These are phyloP conservation scores for Chelmon rostratus DNA, from an alignment of 2,797 vertebrate genomes.

Conservation along the genomic window DNA sequence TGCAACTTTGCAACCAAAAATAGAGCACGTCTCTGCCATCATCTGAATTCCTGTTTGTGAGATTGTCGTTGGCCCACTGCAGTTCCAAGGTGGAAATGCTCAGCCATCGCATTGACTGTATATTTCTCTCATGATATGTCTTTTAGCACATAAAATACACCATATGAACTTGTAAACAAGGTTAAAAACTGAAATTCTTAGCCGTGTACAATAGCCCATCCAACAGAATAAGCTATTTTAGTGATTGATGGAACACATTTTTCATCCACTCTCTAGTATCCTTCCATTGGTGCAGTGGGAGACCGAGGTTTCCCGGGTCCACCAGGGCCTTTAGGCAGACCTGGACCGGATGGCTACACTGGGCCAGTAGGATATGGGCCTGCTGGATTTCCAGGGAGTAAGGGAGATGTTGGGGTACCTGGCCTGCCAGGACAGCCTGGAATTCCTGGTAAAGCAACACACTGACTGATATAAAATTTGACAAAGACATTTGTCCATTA, in stretches of 20 bases:
- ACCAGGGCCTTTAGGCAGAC: constrained; percentile 68
- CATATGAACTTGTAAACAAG: too few species aligned
- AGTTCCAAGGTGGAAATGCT: too few species aligned
- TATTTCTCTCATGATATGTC: too few species aligned
- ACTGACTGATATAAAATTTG: background rate
- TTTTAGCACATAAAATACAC: too few species aligned
- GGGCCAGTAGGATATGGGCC: constrained; percentile 68
- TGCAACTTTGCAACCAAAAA: too few species aligned
- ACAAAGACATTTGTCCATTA: background rate
- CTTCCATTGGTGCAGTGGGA: constrained; percentile 29
- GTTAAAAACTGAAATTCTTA: background rate
- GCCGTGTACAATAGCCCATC: background rate
- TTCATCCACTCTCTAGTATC: constrained; percentile 50
- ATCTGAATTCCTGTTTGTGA: too few species aligned
- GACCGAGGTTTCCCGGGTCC: constrained; percentile 67
- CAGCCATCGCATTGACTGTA: too few species aligned
- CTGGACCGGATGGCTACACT: constrained; percentile 68
- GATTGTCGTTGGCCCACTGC: too few species aligned
- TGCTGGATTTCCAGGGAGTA: constrained; percentile 66
- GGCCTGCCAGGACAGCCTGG: constrained; percentile 79
- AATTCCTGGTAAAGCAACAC: constrained; percentile 70
- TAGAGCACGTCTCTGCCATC: too few species aligned
- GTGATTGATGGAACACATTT: background rate
- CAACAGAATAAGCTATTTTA: background rate
- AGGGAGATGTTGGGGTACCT: constrained; percentile 74